phyloP scores from a whole-genome alignment of 1,140 invertebrate genomes.

The Branchinecta lindahli region DNA sequence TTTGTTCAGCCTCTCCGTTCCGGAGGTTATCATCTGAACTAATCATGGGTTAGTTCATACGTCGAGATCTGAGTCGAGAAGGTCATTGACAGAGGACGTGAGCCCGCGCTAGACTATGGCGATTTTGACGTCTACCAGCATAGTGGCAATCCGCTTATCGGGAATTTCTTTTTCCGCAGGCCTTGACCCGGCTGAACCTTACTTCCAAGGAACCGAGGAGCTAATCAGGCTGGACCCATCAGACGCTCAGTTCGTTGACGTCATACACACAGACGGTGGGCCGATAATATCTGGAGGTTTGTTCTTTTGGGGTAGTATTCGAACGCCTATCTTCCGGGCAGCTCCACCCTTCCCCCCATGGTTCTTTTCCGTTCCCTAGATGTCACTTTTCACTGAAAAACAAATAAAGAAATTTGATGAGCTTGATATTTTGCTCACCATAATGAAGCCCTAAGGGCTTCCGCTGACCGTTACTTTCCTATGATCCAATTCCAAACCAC shows the following conservation, averaged over 20 bases:
- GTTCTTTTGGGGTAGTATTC: not conserved
- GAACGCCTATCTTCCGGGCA: not conserved
- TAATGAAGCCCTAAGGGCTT: no score
- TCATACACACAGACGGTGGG: slow-evolving; percentile 72
- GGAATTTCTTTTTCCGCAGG: slow-evolving; percentile 38
- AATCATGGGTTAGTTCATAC: no score
- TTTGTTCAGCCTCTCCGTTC: no score
- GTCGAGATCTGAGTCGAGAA: no score
- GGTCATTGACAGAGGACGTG: no score
- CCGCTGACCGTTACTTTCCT: no score
- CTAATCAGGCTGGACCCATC: slow-evolving; percentile 64
- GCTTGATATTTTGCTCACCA: no score
- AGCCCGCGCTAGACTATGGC: no score
- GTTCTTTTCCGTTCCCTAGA: not conserved
- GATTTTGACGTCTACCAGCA: no score
- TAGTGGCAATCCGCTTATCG: not conserved
- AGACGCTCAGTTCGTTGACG: slow-evolving; percentile 70
- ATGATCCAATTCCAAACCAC: no score
- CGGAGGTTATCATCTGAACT: no score
- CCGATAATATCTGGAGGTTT: slow-evolving; percentile 55
- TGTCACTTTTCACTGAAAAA: not conserved
- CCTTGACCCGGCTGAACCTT: slow-evolving; percentile 78
- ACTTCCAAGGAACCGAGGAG: slow-evolving; percentile 65
- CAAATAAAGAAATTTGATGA: no score
- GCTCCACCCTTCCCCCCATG: not conserved